phyloP scores from a whole-genome alignment of 2,797 vertebrate species.

The Strix occidentalis region DNA sequence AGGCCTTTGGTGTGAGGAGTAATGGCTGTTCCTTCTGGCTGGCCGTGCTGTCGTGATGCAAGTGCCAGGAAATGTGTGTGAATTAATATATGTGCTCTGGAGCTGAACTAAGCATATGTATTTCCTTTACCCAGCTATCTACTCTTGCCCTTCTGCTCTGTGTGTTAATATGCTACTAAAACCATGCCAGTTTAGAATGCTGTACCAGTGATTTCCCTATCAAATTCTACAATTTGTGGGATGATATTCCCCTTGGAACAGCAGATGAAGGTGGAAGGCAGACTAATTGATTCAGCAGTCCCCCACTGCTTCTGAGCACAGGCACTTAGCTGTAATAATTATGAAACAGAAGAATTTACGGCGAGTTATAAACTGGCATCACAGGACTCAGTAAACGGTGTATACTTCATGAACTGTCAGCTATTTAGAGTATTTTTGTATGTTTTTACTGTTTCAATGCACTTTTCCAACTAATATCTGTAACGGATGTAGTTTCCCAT shows the following conservation, averaged over 20 bases:
- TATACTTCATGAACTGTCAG: neutral
- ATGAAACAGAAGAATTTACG: constrained; percentile 4
- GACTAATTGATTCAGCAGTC: constrained; percentile 27
- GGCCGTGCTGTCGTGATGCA: neutral
- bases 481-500: neutral
- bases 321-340: constrained; percentile 11
- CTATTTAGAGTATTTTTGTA: neutral
- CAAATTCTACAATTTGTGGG: neutral
- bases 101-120: neutral
- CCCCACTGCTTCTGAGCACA: neutral
- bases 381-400: neutral
- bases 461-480: neutral
- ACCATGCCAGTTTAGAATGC: neutral
- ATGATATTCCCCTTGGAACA: constrained; percentile 16
- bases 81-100: neutral
- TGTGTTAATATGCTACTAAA: neutral
- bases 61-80: neutral
- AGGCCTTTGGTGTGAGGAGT: neutral
- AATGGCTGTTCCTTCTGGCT: neutral
- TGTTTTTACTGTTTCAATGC: neutral
- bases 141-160: neutral
- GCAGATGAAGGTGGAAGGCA: neutral
- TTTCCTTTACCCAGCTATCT: neutral
- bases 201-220: neutral
- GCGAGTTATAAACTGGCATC: neutral